A percentile compares a stretch with the other conserved stretches of the same genome.
These are phyloP conservation scores for Blennius ocellaris DNA, from an alignment of 2,113 vertebrate genomes.

Conservation along the genomic window DNA sequence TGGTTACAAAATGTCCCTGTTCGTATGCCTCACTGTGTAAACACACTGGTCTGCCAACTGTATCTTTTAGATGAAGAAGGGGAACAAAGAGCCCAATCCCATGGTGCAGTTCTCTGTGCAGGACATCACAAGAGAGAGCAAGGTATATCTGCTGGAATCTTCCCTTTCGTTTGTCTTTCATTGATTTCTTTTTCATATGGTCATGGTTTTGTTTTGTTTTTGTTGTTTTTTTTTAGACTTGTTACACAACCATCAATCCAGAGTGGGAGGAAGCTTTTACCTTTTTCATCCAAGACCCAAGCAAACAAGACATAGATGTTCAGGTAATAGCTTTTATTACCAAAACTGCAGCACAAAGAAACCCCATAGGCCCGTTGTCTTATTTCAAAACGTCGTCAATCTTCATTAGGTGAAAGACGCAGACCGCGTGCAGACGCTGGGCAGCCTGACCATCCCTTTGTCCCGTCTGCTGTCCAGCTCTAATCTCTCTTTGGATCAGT, in stretches of 20 bases:
- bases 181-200: neutral
- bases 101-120: slow-evolving; percentile 91
- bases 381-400: slow-evolving; percentile 1
- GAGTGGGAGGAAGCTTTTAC: slow-evolving; percentile 92
- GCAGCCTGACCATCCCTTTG: slow-evolving; percentile 87
- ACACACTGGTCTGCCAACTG: slow-evolving; percentile 25
- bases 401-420: slow-evolving; percentile 89
- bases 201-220: neutral
- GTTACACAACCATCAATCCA: slow-evolving; percentile 84
- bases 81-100: slow-evolving; percentile 90
- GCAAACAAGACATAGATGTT: slow-evolving; percentile 85
- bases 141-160: slow-evolving; percentile 73
- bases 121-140: slow-evolving; percentile 89
- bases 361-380: neutral
- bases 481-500: slow-evolving; percentile 87
- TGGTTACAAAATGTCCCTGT: slow-evolving; percentile 7
- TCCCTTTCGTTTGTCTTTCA: neutral
- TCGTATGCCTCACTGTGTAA: slow-evolving; percentile 10
- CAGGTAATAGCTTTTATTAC: slow-evolving; percentile 49
- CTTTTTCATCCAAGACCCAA: slow-evolving; percentile 91
- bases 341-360: neutral
- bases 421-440: slow-evolving; percentile 86
- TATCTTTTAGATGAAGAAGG: slow-evolving; percentile 88
- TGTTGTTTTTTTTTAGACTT: slow-evolving; percentile 74
- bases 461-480: slow-evolving; percentile 84